Evolutionary conservation across 2,797 vertebrate genomes (phyloP).

Genomic region (Muscicapa striata): DNA sequence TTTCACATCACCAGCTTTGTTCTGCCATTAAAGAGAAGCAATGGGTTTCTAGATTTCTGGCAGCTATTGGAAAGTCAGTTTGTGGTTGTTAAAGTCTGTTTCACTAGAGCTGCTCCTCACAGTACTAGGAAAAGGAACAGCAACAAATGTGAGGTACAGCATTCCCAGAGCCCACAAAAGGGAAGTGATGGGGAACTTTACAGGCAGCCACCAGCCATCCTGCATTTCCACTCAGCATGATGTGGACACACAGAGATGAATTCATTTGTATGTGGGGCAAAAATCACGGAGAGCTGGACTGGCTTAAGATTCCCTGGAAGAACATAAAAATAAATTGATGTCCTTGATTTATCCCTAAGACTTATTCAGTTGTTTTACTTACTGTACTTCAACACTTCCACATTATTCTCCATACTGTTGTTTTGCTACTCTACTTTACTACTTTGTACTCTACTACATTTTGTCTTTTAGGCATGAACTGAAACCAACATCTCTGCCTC

Average conservation of each 20-base stretch:
- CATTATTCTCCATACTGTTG: not conserved
- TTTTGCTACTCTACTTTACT: not conserved
- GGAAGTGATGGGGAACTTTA: not conserved
- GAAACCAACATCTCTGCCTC: not conserved
- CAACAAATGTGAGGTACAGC: not conserved
- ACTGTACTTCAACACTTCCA: not conserved
- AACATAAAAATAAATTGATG: not conserved
- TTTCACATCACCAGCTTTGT: not conserved
- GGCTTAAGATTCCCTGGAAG: not conserved
- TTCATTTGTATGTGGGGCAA: not conserved
- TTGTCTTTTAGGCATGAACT: not conserved
- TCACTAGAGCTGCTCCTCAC: not conserved
- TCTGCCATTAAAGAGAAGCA: not conserved
- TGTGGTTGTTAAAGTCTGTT: not conserved
- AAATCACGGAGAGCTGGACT: not conserved
- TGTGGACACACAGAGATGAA: not conserved
- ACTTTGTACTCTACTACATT: not conserved
- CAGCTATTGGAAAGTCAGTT: slow-evolving; percentile 5
- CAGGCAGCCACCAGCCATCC: not conserved
- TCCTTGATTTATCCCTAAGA: not conserved
- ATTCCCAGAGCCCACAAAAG: not conserved
- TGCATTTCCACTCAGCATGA: not conserved
- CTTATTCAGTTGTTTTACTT: not conserved
- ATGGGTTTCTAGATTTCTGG: not conserved
- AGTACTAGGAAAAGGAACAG: not conserved